Base-by-base conservation (phyloP, 1,140 invertebrate genomes). In the Sinella curviseta region DNA sequence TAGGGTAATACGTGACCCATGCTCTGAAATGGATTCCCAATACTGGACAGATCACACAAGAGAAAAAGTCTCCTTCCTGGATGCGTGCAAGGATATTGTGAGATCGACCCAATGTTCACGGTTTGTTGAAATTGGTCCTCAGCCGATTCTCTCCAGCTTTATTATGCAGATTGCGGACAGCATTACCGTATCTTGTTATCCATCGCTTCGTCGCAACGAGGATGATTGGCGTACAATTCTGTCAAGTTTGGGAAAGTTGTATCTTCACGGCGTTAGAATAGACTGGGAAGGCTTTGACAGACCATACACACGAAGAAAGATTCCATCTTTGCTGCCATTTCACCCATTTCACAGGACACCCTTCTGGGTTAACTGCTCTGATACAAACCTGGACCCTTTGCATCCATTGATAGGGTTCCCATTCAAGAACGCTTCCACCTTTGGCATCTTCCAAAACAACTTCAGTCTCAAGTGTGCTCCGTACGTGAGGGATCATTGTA, bases 61-160 rank as follows among this genome's bases (percentile, higher is more conserved):
- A 57, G 78, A 74, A 31, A 28, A n/a, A 54, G 70, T 30, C 48
- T 1, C 16, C 76, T 74, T 74, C 26, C 4, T 74, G 30, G 70
- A 74, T 55, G 77, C 1, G 39, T 81, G 77, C 78, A 24, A 75
- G n/a, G n/a, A n/a, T n/a, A 75, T 20, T 34, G 60, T 16, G 35
- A 2, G 8, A 34, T 8, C 8, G 8, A 8, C 30, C 12, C 8
- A 16, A 74, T 74, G 24, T 35, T 12, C 14, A 39, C 39, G 12
- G 20, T 76, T 28, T 35, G 12, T 39, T 12, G 36, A 76, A 54
- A 28, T 70, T 54, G 20, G 67, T 2, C 65, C 65, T 3, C 65
- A 70, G 24, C 65, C 65, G 12, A n/a, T 70, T 30, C 31, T 70
- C 26, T 39, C 28, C 65, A 33, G 3, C 2, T 33, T 70, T 30